A percentile compares a stretch with the other conserved stretches of the same genome.
These are phyloP conservation scores for Macropus fuliginosus DNA, from an alignment of 2,797 vertebrate genomes.

Conservation along the genomic window DNA sequence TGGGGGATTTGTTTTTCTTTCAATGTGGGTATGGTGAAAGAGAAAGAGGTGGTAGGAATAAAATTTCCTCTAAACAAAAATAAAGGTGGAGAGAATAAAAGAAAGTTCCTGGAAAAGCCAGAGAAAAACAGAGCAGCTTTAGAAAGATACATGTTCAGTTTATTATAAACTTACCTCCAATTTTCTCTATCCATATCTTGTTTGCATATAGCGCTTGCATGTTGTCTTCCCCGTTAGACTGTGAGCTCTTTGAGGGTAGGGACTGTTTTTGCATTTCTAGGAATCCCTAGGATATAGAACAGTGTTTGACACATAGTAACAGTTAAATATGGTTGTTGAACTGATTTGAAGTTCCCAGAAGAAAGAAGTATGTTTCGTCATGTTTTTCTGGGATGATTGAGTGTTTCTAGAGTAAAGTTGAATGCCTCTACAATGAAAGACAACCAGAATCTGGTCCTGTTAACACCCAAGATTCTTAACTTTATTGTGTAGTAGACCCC, in stretches of 20 bases:
- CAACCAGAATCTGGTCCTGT: background rate
- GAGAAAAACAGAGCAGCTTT: background rate
- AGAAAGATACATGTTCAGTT: background rate
- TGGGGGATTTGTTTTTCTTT: background rate
- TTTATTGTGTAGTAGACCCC: background rate
- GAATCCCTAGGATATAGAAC: background rate
- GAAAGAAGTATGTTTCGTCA: background rate
- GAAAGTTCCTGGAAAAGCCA: background rate
- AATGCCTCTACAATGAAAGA: slow-evolving; percentile 13
- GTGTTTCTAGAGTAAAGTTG: slow-evolving; percentile 5
- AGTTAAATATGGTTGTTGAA: background rate
- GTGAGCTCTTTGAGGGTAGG: background rate
- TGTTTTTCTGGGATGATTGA: background rate
- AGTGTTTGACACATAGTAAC: background rate
- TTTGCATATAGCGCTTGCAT: background rate
- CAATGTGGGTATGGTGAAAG: background rate
- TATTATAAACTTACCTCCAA: background rate
- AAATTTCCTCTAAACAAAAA: background rate
- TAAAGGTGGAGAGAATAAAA: background rate
- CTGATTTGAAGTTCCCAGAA: background rate
- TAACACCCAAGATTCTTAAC: background rate
- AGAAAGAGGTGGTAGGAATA: background rate
- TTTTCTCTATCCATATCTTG: background rate
- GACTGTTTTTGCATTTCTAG: background rate
- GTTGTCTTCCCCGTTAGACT: background rate